A percentile compares a stretch with the other conserved stretches of the same genome.
Conservation (phyloP, 2,888 invertebrate genomes). For the Anarsia innoxiella region DNA sequence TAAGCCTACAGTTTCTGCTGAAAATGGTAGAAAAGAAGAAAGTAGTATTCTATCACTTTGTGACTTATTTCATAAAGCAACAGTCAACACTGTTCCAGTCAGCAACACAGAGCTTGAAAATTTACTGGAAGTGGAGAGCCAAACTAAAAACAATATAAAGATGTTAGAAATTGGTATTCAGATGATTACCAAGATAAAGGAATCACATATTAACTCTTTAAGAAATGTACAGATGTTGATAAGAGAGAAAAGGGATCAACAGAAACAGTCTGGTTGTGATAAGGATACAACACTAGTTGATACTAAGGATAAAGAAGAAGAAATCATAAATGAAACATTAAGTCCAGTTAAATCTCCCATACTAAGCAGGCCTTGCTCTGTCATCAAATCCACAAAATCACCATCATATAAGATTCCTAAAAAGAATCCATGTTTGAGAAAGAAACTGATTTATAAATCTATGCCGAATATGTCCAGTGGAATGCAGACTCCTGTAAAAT, state of each 20-base stretch:
- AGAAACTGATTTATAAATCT: constrained; percentile 48
- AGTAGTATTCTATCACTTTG: constrained; percentile 56
- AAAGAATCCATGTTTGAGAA: constrained; percentile 43
- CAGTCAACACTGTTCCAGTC: constrained; percentile 33
- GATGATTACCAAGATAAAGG: constrained; percentile 37
- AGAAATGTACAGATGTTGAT: constrained; percentile 40
- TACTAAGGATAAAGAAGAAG: constrained; percentile 21
- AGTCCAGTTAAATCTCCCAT: constrained; percentile 25
- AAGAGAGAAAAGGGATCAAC: constrained; percentile 28
- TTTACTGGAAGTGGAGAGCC: constrained; percentile 39
- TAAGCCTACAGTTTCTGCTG: constrained; percentile 27
- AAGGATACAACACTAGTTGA: constrained; percentile 26
- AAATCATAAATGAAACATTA: constrained; percentile 11
- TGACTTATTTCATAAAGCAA: constrained; percentile 50
- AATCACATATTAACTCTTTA: constrained; percentile 43
- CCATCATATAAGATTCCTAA: constrained; percentile 60
- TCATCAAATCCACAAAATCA: constrained; percentile 43
- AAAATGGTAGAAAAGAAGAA: constrained; percentile 42
- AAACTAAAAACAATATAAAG: constrained; percentile 38
- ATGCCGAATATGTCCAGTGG: constrained; percentile 42
- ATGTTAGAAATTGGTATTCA: constrained; percentile 42
- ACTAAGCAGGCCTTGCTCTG: constrained; percentile 32
- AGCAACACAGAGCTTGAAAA: constrained; percentile 36
- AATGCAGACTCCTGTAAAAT: constrained; percentile 35
- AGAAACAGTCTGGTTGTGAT: constrained; percentile 20